Base-by-base conservation (phyloP, 2,888 invertebrate genomes). In the Andrena camellia region DNA sequence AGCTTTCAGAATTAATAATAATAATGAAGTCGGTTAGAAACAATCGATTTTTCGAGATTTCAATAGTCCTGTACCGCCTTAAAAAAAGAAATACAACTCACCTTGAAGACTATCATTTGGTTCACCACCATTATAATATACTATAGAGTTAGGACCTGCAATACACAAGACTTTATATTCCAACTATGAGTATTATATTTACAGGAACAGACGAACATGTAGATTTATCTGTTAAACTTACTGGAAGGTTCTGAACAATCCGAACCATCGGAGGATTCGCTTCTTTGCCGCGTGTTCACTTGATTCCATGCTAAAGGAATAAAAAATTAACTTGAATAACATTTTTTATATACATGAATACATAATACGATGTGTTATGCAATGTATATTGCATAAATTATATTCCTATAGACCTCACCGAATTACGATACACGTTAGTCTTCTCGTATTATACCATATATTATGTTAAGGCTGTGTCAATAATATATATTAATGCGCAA, bases 71-170 rank as follows among this genome's bases (percentile, higher is more conserved):
- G 42, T 42, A 13, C 42, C 8, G 8, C 20, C 20, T 66, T 59
- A 26, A 42, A 73, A 73, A 59, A 5, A 57, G 6, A 62, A 63
- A 3, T 54, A 17, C 48, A 67, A 42, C 74, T 88, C 90, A 95
- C 95, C 94, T 90, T 96, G 96, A 69, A 97, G 95, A 33, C 95
- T 95, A 52, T 96, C 95, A 92, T 96, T 97, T 10, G 97, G 97
- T 77, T 96, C 96, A 52, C 95, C 95, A 90, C 97, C 97, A 88
- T 97, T 96, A 94, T 97, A 97, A 94, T 96, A 97, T 52, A 96
- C 94, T 91, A 94, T 95, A 50, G 95, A 94, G 52, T 95, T 94
- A 35, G 95, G 95, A 35, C 94, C 94, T 52, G 94, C 94, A 70
- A 95, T 94, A 85, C 94, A 81, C 71, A 80, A 80, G 63, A 82